A percentile compares a stretch with the other conserved stretches of the same genome.
phyloP scores from a whole-genome alignment of 2,113 vertebrate genomes.

The Brienomyrus longianalis region DNA sequence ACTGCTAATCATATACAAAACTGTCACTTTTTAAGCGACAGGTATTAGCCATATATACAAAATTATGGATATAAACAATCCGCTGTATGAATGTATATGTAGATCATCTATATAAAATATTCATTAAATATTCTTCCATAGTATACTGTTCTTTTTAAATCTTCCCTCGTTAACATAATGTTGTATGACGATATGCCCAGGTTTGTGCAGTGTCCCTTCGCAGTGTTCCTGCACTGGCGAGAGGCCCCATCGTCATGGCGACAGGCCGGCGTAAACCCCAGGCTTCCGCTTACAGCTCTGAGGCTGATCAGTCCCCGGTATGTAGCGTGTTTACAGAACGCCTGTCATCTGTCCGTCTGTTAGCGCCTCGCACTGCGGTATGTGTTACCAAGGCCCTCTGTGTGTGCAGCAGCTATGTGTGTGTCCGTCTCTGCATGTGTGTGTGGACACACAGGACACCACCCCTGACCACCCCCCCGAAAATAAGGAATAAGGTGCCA shows the following conservation, averaged over 20 bases:
- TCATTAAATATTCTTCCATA: background rate
- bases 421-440: background rate
- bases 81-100: background rate
- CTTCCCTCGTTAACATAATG: background rate
- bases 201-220: background rate
- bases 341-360: conserved; percentile 9
- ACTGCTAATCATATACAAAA: background rate
- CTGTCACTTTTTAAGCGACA: background rate
- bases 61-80: background rate
- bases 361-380: conserved; percentile 5
- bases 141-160: background rate
- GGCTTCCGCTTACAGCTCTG: background rate
- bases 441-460: background rate
- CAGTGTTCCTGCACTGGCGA: background rate
- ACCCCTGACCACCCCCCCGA: background rate
- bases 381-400: background rate
- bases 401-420: background rate
- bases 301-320: background rate
- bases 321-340: background rate
- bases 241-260: background rate
- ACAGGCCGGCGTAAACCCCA: background rate
- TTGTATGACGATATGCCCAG: background rate
- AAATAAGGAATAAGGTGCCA: background rate
- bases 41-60: background rate
- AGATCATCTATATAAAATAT: background rate